phyloP scores from a whole-genome alignment of 1,140 invertebrate species.

The Coptotermes formosanus region DNA sequence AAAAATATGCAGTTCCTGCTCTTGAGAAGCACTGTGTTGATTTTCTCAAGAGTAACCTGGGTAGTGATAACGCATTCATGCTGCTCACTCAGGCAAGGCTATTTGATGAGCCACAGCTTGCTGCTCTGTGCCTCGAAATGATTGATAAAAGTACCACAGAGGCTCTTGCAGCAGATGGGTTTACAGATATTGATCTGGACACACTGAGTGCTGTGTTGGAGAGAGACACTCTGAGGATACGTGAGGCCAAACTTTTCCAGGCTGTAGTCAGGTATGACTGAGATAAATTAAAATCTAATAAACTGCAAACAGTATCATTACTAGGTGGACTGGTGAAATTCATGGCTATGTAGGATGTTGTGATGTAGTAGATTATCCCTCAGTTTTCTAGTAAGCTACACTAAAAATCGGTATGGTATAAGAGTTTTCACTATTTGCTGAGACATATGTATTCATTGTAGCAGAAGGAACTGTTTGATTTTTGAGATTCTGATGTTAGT shows the following conservation, averaged over 20 bases:
- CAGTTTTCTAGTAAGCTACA: no score
- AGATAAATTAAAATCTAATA: no score
- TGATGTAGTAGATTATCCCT: no score
- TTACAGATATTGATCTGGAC: conserved; percentile 83
- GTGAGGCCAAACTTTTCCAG: conserved; percentile 80
- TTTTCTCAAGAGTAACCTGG: conserved; percentile 76
- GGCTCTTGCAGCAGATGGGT: conserved; percentile 79
- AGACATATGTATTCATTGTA: no score
- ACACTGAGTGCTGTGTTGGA: conserved; percentile 78
- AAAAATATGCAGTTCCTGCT: conserved; percentile 83
- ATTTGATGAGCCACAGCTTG: conserved; percentile 79
- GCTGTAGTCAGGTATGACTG: conserved; percentile 55
- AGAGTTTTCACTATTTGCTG: no score
- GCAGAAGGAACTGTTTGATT: no score
- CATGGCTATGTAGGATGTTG: no score
- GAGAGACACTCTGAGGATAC: conserved; percentile 77
- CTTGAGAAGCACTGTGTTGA: conserved; percentile 83
- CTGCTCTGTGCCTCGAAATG: conserved; percentile 75
- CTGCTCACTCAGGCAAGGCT: conserved; percentile 73
- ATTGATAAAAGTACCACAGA: conserved; percentile 85
- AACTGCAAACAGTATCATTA: no score
- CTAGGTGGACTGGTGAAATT: no score
- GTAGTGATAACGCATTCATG: conserved; percentile 83
- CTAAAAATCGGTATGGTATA: no score
- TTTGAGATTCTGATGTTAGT: no score